These are phyloP conservation scores for Apostichopus parvimensis DNA, from an alignment of 35 echinoderm and acorn worm species.

Conservation along the genomic window DNA sequence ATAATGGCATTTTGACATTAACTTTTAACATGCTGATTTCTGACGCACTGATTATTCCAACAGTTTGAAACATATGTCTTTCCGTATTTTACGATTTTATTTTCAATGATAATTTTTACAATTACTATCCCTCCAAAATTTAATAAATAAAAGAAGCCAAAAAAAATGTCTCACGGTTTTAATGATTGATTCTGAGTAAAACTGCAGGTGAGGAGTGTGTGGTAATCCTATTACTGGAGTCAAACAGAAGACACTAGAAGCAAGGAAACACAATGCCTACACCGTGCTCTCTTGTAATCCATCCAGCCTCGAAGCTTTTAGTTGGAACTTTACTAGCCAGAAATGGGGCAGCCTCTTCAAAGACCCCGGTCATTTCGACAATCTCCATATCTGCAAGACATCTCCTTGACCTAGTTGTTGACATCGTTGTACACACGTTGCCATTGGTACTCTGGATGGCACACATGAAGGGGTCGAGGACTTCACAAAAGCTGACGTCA, in stretches of 20 bases:
- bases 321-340: background rate
- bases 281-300: background rate
- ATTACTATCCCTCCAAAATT: too few species aligned
- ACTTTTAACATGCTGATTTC: too few species aligned
- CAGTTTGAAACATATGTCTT: too few species aligned
- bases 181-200: too few species aligned
- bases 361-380: background rate
- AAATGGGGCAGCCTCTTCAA: background rate
- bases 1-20: too few species aligned
- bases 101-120: too few species aligned
- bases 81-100: too few species aligned
- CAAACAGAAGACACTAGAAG: background rate
- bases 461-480: background rate
- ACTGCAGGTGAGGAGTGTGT: too few species aligned
- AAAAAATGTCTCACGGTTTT: too few species aligned
- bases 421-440: constrained; percentile 1
- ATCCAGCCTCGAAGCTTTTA: constrained; percentile 17
- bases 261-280: constrained; percentile 8
- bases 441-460: background rate
- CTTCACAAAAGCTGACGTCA: background rate
- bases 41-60: too few species aligned
- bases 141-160: too few species aligned
- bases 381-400: background rate
- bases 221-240: background rate
- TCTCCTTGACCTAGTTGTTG: background rate